Conservation (phyloP, 2,888 invertebrate genomes). For the Heliconius ethilla region DNA sequence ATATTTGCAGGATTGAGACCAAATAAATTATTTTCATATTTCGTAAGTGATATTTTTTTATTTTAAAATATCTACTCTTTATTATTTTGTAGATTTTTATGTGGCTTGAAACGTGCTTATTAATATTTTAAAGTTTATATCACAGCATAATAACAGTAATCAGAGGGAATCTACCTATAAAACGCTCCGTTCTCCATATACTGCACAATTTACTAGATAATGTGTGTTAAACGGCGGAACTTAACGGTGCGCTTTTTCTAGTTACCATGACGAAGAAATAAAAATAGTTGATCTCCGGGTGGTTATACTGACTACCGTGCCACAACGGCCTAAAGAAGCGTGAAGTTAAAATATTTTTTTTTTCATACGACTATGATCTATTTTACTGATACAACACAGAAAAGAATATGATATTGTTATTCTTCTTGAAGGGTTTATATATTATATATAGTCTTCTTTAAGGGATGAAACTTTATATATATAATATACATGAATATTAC, state of each 20-base stretch:
- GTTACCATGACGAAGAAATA: neutral
- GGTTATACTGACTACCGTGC: neutral
- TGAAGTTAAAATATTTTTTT: too few relatives aligned
- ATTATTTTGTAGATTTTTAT: neutral
- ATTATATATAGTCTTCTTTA: too few relatives aligned
- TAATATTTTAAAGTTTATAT: neutral
- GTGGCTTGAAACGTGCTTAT: neutral
- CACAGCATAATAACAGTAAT: neutral
- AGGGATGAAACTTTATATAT: too few relatives aligned
- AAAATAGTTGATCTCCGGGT: neutral
- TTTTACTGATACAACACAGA: too few relatives aligned
- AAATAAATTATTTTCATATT: conserved; percentile 71
- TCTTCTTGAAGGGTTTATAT: too few relatives aligned
- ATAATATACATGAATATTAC: too few relatives aligned
- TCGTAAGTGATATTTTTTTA: neutral
- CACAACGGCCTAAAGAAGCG: too few relatives aligned
- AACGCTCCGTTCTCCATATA: too few relatives aligned
- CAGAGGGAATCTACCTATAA: too few relatives aligned
- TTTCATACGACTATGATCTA: neutral
- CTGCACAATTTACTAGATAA: neutral
- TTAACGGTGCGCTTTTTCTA: neutral
- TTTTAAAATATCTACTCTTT: neutral
- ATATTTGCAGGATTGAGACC: conserved; percentile 59
- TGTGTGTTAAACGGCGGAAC: neutral
- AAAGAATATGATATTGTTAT: too few relatives aligned